A percentile compares a stretch with the other conserved stretches of the same genome.
These are phyloP conservation scores for Mesochorus sp. DNA, from an alignment of 2,888 invertebrate species.

Conservation along the genomic window DNA sequence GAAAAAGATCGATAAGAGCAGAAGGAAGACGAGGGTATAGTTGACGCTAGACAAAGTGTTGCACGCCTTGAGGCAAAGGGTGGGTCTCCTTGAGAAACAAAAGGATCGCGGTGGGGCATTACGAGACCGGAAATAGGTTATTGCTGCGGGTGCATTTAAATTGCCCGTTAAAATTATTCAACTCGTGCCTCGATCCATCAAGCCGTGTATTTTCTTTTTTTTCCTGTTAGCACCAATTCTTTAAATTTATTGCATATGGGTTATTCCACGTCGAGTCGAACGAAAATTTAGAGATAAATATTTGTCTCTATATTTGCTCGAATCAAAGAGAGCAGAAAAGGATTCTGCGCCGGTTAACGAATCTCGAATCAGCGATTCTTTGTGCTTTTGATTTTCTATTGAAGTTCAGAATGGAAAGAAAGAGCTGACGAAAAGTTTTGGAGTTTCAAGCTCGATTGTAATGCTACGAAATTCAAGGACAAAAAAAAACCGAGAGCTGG, in stretches of 20 bases:
- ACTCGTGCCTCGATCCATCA: conserved; percentile 44
- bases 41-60: conserved; percentile 60
- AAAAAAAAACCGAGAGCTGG: conserved; percentile 21
- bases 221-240: background rate
- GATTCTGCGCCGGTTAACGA: too few species aligned
- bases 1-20: conserved; percentile 58
- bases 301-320: too few species aligned
- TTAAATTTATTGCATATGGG: background rate
- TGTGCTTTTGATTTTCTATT: too few species aligned
- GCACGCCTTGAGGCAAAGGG: conserved; percentile 20
- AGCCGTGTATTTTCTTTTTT: conserved; percentile 14
- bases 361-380: too few species aligned
- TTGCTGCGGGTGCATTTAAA: conserved; percentile 51
- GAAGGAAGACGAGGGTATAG: conserved; percentile 55
- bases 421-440: background rate
- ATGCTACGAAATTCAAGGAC: background rate
- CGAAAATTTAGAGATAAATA: too few species aligned
- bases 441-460: background rate
- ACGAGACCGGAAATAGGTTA: conserved; percentile 16
- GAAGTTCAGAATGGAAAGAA: too few species aligned
- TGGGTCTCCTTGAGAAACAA: conserved; percentile 16
- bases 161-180: conserved; percentile 54
- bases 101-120: conserved; percentile 27
- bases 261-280: too few species aligned
- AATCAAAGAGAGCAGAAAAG: too few species aligned